A percentile compares a stretch with the other conserved stretches of the same genome.
These are phyloP conservation scores for Drosophila punjabiensis DNA, from an alignment of 1,140 invertebrate species.

Conservation along the genomic window DNA sequence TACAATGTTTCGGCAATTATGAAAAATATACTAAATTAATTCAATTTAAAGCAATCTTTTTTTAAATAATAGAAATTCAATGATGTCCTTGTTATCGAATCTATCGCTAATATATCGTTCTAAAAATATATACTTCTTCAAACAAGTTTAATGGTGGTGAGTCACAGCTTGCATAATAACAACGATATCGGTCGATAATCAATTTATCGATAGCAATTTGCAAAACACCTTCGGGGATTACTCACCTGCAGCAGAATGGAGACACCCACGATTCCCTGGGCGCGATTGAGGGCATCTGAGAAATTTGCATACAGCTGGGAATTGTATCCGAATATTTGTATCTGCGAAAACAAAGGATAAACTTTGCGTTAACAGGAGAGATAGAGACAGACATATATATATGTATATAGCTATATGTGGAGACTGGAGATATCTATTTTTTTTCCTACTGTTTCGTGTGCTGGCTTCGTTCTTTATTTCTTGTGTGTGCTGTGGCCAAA, in stretches of 20 bases:
- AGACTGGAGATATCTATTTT: not conserved
- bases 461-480: constrained; percentile 18
- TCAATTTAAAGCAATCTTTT: no score
- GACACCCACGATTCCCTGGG: constrained; percentile 95
- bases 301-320: constrained; percentile 96
- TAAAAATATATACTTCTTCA: no score
- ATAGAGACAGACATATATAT: not conserved
- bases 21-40: no score
- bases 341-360: constrained; percentile 88
- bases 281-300: constrained; percentile 94
- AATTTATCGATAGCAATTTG: constrained; percentile 1
- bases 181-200: not conserved
- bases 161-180: no score
- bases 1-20: no score
- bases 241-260: constrained; percentile 94
- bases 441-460: not conserved
- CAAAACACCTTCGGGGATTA: constrained; percentile 43
- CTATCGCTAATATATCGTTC: no score
- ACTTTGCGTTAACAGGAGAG: constrained; percentile 3
- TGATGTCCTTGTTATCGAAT: no score
- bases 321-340: constrained; percentile 97
- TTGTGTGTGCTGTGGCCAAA: constrained; percentile 53
- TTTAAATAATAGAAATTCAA: no score
- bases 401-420: not conserved
- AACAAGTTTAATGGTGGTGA: no score